phyloP scores from a whole-genome alignment of 2,113 vertebrate species.

The Laterallus jamaicensis region DNA sequence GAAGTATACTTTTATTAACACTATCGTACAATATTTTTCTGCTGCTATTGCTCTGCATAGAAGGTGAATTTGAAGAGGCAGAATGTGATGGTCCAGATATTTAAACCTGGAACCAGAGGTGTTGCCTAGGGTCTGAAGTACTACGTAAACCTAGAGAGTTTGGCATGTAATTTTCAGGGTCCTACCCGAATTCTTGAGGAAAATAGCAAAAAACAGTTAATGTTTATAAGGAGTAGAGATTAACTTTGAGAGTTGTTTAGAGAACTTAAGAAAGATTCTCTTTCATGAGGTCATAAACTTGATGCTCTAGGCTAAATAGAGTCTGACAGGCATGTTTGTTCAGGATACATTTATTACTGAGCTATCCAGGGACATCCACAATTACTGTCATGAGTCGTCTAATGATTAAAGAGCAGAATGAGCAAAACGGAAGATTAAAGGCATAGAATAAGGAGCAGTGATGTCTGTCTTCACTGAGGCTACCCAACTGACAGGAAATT shows the following conservation, averaged over 20 bases:
- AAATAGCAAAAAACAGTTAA: background rate
- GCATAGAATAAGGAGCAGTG: background rate
- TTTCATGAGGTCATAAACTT: conserved; percentile 54
- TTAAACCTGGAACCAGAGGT: background rate
- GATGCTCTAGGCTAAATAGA: conserved; percentile 45
- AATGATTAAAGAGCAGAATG: conserved; percentile 58
- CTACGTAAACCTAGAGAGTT: background rate
- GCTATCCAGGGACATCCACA: conserved; percentile 38
- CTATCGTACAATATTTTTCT: background rate
- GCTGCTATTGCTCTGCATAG: background rate
- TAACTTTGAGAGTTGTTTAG: conserved; percentile 37
- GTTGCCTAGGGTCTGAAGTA: background rate
- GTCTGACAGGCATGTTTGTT: conserved; percentile 59
- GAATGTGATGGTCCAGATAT: background rate
- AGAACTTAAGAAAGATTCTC: conserved; percentile 40
- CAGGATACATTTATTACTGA: conserved; percentile 58
- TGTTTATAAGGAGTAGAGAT: background rate
- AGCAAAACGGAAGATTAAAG: conserved; percentile 42
- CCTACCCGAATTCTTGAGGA: background rate
- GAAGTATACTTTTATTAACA: background rate
- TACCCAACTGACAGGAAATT: background rate
- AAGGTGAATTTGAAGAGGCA: background rate
- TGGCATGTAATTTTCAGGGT: background rate
- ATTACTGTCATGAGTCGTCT: conserved; percentile 21
- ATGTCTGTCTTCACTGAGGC: background rate